These are phyloP conservation scores for Torymus aiolomorphi DNA, from an alignment of 2,888 invertebrate genomes.

Conservation along the genomic window DNA sequence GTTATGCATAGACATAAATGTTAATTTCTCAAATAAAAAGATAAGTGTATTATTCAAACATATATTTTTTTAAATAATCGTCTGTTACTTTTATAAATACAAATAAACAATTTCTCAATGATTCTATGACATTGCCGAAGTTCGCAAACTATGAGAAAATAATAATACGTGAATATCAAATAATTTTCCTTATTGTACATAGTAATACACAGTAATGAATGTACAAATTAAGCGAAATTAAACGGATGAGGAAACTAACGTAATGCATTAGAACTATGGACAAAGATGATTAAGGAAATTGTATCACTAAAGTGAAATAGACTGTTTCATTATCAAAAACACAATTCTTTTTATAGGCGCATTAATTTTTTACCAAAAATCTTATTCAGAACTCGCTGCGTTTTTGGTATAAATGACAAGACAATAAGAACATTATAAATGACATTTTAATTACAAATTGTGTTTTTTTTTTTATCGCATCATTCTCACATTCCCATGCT, in stretches of 20 bases:
- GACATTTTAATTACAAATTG: conserved; percentile 56
- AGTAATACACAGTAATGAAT: conserved; percentile 50
- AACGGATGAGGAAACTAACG: conserved; percentile 38
- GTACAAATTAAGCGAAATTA: conserved; percentile 47
- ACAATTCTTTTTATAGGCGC: conserved; percentile 3
- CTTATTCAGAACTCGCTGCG: conserved; percentile 18
- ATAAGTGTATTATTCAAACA: conserved; percentile 14
- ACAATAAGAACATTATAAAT: conserved; percentile 55
- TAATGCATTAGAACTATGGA: conserved; percentile 29
- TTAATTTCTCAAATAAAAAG: conserved; percentile 26
- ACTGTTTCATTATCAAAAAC: conserved; percentile 40
- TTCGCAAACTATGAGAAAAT: conserved; percentile 1
- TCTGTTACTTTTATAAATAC: conserved; percentile 33
- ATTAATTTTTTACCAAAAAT: conserved; percentile 29
- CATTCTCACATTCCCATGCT: conserved; percentile 53
- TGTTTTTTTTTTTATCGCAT: conserved; percentile 37
- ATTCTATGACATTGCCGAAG: conserved; percentile 10
- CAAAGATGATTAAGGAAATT: conserved; percentile 38
- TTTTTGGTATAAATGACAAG: conserved; percentile 54
- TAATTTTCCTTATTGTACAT: conserved; percentile 53
- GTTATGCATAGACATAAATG: background rate
- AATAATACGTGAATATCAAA: conserved; percentile 41
- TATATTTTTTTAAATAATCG: conserved; percentile 43
- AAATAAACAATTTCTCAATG: conserved; percentile 34
- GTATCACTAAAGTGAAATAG: conserved; percentile 15